phyloP scores from a whole-genome alignment of 2,888 invertebrate species.

The Mactromeris polynyma region DNA sequence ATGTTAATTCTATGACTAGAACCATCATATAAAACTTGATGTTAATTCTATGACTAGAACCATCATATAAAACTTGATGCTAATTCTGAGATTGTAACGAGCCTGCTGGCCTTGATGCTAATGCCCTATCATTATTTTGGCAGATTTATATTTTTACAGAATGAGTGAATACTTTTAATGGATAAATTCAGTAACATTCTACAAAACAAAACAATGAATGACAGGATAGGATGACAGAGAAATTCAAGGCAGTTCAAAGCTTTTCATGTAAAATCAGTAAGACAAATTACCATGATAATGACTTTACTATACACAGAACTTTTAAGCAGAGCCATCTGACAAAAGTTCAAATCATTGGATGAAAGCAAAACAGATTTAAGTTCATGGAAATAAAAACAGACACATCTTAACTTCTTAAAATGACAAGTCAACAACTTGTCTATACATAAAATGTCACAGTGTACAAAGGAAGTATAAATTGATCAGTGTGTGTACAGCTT shows the following conservation, averaged over 20 bases:
- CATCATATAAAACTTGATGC: too few relatives aligned
- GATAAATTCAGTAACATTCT: background rate
- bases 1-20: too few relatives aligned
- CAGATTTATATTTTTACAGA: background rate
- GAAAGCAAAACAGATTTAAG: background rate
- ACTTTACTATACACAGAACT: background rate
- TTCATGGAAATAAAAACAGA: background rate
- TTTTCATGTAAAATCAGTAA: background rate
- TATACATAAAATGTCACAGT: background rate
- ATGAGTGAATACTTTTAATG: background rate
- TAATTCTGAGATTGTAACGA: too few relatives aligned
- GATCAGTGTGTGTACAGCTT: background rate
- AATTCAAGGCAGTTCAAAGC: background rate
- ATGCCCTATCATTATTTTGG: background rate
- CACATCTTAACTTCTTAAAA: background rate
- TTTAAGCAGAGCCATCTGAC: background rate
- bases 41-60: too few relatives aligned
- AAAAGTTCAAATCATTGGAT: background rate
- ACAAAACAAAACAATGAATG: background rate
- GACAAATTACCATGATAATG: background rate
- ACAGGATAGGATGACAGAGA: background rate
- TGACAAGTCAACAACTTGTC: background rate
- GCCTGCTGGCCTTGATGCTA: too few relatives aligned
- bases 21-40: too few relatives aligned
- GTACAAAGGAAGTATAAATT: background rate